A percentile compares a stretch with the other conserved stretches of the same genome.
Evolutionary conservation across 1,140 invertebrate genomes (phyloP).

Genomic region (Anoplolepis gracilipes): DNA sequence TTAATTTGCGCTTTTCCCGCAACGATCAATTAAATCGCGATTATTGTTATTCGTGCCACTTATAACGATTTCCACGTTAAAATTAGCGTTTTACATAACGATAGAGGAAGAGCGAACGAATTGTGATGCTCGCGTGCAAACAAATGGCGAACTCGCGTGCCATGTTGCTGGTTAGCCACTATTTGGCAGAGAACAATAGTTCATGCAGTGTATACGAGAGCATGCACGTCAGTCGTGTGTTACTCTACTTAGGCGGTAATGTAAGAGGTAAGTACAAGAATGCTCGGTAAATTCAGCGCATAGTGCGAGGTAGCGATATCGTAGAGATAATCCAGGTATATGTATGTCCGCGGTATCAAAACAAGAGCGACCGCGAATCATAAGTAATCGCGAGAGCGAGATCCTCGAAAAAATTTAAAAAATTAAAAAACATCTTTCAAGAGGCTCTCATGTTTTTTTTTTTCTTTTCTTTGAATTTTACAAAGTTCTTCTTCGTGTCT

Average conservation of each 20-base stretch:
- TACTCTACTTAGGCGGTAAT: slow-evolving; percentile 47
- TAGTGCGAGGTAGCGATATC: slow-evolving; percentile 15
- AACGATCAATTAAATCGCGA: background rate
- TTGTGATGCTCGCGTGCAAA: slow-evolving; percentile 11
- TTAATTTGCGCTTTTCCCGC: background rate
- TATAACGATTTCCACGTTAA: background rate
- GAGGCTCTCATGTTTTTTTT: background rate
- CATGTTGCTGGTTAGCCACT: slow-evolving; percentile 12
- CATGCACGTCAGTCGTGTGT: slow-evolving; percentile 53
- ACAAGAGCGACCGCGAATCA: slow-evolving; percentile 1
- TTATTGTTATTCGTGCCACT: background rate
- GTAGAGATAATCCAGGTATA: background rate
- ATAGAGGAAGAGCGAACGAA: background rate
- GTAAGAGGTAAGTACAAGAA: slow-evolving; percentile 31
- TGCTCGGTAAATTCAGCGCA: background rate
- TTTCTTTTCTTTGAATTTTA: background rate
- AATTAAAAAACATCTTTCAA: background rate
- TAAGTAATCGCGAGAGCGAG: slow-evolving; percentile 13
- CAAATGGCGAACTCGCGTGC: background rate
- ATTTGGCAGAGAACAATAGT: slow-evolving; percentile 18
- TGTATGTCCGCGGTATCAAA: background rate
- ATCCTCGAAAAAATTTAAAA: background rate
- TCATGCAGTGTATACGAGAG: slow-evolving; percentile 32
- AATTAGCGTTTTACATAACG: slow-evolving; percentile 19
- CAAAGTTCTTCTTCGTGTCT: background rate